Evolutionary conservation across 2,113 vertebrate species (phyloP), one percentile per base, ranked within the genome.

Genomic region (Alectura lathami): DNA sequence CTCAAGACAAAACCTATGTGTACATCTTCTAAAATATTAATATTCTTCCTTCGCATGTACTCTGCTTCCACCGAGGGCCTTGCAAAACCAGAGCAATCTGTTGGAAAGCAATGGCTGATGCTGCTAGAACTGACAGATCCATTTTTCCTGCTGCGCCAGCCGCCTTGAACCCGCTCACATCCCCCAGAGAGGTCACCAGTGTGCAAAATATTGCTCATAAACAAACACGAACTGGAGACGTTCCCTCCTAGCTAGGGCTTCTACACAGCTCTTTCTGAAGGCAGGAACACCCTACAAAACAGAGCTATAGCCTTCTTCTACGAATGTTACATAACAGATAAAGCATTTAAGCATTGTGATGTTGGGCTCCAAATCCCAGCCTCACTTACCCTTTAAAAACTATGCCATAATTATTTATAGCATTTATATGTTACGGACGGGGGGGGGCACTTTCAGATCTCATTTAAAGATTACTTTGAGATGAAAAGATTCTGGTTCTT

Each of bases 311-410:
- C 56, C 2, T 1, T 20, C 34, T 74, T 67, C 51, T 74, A 15
- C 26, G 56, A 42, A 67, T 15, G 57, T 92, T 93, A 88, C 30
- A 54, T 84, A 94, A 92, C 51, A 88, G 91, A 84, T 68, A 86
- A 89, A 45, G 62, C 40, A 95, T 78, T 57, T 51, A 86, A 91
- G 43, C 43, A 81, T 84, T 72, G 83, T 43, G 48, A 92, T 78
- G 66, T 32, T 68, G 23, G 56, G 60, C 83, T 88, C 54, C 51
- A 85, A 88, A 91, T 88, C 86, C 69, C 64, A 90, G 59, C 76
- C 56, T 70, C 40, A 16, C 30, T 88, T 63, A 88, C 80, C 77
- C 86, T 93, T 77, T 78, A 88, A 88, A 78, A 51, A 43, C 38
- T 43, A 38, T 20, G 38, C 38, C 68, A 29, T 20, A 59, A 92